Evolutionary conservation across 2,797 vertebrate species (phyloP).

Genomic region (Nothura maculosa): DNA sequence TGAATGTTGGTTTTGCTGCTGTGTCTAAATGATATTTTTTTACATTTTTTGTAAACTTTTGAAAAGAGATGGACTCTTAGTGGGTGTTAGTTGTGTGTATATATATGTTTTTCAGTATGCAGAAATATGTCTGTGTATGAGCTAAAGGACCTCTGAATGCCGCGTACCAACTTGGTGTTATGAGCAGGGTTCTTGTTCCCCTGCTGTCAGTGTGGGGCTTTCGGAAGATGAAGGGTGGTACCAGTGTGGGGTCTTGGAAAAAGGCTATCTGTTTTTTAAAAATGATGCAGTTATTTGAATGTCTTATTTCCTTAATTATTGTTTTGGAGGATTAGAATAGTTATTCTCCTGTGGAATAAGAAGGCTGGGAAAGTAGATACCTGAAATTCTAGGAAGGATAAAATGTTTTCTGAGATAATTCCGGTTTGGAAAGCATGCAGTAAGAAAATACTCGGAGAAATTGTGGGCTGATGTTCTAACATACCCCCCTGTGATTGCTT

Average conservation of each 20-base stretch:
- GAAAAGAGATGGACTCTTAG: not conserved
- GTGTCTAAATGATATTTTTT: not conserved
- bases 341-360: not conserved
- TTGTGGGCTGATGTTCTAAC: slow-evolving; percentile 36
- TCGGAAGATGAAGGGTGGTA: not conserved
- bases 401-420: not conserved
- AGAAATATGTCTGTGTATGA: not conserved
- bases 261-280: not conserved
- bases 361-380: not conserved
- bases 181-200: not conserved
- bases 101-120: not conserved
- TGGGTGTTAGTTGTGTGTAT: not conserved
- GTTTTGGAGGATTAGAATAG: not conserved
- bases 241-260: not conserved
- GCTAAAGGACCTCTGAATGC: not conserved
- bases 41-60: not conserved
- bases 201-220: not conserved
- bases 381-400: not conserved
- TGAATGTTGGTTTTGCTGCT: not conserved
- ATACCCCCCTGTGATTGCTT: slow-evolving; percentile 68
- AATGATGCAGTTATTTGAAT: not conserved
- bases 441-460: not conserved
- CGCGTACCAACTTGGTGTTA: not conserved
- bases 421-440: not conserved
- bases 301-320: not conserved